These are phyloP conservation scores for Athrips mouffetella DNA, from an alignment of 2,888 invertebrate species.

Conservation along the genomic window DNA sequence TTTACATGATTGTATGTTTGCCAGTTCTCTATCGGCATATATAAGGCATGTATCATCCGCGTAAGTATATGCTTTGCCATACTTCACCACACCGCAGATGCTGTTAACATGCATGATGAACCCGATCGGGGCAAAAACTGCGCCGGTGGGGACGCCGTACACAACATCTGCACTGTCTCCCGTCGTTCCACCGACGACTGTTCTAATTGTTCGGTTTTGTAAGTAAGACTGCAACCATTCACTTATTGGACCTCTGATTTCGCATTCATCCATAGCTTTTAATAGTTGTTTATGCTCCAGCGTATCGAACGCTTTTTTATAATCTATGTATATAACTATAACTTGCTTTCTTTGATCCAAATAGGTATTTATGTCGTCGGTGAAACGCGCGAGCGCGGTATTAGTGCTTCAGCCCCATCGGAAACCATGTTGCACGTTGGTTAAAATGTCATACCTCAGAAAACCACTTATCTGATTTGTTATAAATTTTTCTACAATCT, in stretches of 20 bases:
- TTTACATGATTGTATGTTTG: conserved; percentile 3
- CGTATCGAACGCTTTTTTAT: too few species aligned
- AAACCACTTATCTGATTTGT: too few species aligned
- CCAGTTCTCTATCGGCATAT: conserved; percentile 5
- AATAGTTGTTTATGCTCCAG: too few species aligned
- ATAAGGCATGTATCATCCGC: conserved; percentile 19
- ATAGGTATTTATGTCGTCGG: too few species aligned
- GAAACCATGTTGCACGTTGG: too few species aligned
- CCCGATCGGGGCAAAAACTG: not conserved
- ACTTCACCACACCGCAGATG: conserved; percentile 6
- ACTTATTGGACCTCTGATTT: not conserved
- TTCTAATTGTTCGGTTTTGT: not conserved
- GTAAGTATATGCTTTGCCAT: conserved; percentile 15
- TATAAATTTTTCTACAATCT: too few species aligned
- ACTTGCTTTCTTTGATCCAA: too few species aligned
- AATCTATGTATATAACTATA: too few species aligned
- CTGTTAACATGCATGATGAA: conserved; percentile 14
- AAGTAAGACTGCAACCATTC: not conserved
- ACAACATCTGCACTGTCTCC: conserved; percentile 12
- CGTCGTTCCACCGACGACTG: not conserved
- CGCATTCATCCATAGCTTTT: not conserved
- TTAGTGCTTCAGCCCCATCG: too few species aligned
- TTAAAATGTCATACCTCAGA: too few species aligned
- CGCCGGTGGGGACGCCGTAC: conserved; percentile 5
- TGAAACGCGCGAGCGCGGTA: too few species aligned